Percentiles rank a stretch among this genome's conserved stretches.
phyloP scores from a whole-genome alignment of 1,140 invertebrate genomes.

The Conus ventricosus region DNA sequence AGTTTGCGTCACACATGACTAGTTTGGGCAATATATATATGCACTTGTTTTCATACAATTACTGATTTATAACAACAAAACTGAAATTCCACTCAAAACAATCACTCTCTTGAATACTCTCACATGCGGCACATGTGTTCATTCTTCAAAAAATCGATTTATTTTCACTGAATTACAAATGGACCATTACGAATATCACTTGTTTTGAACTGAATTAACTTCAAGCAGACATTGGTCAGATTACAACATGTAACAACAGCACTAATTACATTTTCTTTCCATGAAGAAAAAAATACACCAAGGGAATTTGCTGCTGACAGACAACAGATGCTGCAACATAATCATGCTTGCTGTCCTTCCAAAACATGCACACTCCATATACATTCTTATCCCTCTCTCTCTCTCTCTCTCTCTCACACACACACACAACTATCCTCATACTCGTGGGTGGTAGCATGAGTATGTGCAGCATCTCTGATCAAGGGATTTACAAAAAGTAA shows the following conservation, averaged over 20 bases:
- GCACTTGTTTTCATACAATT: no score
- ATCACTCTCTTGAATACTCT: no score
- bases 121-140: no score
- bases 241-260: neutral
- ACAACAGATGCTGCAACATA: neutral
- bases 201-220: neutral
- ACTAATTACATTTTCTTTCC: neutral
- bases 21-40: no score
- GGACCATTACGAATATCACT: neutral
- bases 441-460: neutral
- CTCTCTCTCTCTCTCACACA: neutral
- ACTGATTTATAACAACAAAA: no score
- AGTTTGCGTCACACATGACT: no score
- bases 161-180: neutral
- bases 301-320: neutral
- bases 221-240: neutral
- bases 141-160: neutral
- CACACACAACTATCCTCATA: neutral
- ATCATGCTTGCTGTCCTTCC: neutral
- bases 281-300: neutral
- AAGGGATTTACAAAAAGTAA: no score
- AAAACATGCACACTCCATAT: neutral
- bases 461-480: neutral
- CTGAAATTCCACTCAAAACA: no score
- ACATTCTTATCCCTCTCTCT: no score